These are phyloP conservation scores for Sphaerophoria taeniata DNA, from an alignment of 2,888 invertebrate species.

Conservation along the genomic window DNA sequence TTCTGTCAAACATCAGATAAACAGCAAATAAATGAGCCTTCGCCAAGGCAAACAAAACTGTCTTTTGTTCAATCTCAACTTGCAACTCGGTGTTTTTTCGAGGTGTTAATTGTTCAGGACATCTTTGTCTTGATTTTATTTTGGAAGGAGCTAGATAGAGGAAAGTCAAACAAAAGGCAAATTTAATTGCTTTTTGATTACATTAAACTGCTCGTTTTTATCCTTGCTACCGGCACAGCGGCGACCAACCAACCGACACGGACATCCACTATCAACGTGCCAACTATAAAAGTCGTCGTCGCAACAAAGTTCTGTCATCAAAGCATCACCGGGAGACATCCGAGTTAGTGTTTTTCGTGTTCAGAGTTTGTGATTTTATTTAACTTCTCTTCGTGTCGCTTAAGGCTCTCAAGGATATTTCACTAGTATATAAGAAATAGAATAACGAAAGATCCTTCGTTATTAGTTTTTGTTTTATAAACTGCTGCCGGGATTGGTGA, in stretches of 20 bases:
- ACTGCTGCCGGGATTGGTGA: background rate
- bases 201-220: constrained; percentile 74
- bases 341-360: constrained; percentile 22
- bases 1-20: constrained; percentile 59
- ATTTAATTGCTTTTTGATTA: constrained; percentile 81
- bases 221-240: background rate
- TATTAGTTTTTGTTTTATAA: constrained; percentile 2
- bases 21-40: constrained; percentile 63
- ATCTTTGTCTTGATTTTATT: constrained; percentile 20
- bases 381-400: constrained; percentile 9
- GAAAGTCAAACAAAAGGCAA: constrained; percentile 73
- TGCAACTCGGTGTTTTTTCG: constrained; percentile 7
- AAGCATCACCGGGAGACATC: background rate
- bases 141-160: constrained; percentile 21
- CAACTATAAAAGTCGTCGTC: constrained; percentile 64
- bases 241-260: background rate
- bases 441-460: constrained; percentile 7
- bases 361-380: constrained; percentile 43
- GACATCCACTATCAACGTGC: constrained; percentile 23
- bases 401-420: constrained; percentile 3
- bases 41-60: constrained; percentile 47
- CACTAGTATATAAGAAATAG: constrained; percentile 20
- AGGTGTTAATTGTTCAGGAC: constrained; percentile 69
- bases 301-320: constrained; percentile 63
- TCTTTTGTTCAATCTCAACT: constrained; percentile 8